Percentiles rank a stretch among this genome's conserved stretches.
These are phyloP conservation scores for human (Homo sapiens) DNA, from an alignment of 2,113 vertebrate species.

Conservation along the genomic window GRCh38 chr11:110656501-110657000, in stretches of 20 bases:
- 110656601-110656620: neutral
- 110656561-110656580: no score
- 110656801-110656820: neutral
- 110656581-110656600: neutral
- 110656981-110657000: neutral
- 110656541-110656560: neutral
- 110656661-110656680: neutral
- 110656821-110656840: neutral
- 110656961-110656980: neutral
- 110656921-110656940: neutral
- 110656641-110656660: neutral
- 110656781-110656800: neutral
- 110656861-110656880: neutral
- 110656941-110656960: neutral
- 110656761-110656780: neutral
- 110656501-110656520: neutral
- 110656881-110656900: neutral
- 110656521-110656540: neutral
- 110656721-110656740: neutral
- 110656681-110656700: neutral
- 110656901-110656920: neutral
- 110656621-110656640: neutral
- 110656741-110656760: neutral
- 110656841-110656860: neutral
- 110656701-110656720: neutral